A percentile compares a stretch with the other conserved stretches of the same genome.
These are phyloP conservation scores for Thaumatotibia leucotreta DNA, from an alignment of 1,140 invertebrate genomes.

Conservation along the genomic window DNA sequence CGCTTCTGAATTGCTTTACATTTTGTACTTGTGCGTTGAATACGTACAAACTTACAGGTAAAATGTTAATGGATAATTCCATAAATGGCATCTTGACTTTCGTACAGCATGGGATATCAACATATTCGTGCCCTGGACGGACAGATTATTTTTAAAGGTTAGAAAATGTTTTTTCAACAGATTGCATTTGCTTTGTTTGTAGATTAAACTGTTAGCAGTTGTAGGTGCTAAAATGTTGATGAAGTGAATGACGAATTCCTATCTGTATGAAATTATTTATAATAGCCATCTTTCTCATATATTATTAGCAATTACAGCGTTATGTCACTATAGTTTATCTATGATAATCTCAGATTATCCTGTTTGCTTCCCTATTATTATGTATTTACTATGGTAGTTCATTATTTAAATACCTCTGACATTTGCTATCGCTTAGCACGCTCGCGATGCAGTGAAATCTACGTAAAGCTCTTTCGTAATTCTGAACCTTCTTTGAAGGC, in stretches of 20 bases:
- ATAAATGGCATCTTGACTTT: conserved; percentile 15
- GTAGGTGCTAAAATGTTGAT: too few relatives aligned
- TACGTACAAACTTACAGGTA: conserved; percentile 45
- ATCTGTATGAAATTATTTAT: too few relatives aligned
- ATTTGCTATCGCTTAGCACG: conserved; percentile 24
- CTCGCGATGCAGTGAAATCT: not conserved
- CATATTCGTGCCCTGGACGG: not conserved
- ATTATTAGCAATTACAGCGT: not conserved
- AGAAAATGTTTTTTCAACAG: not conserved
- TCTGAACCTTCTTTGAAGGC: not conserved
- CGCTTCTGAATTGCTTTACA: conserved; percentile 41
- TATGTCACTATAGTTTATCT: conserved; percentile 26
- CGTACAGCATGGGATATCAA: not conserved
- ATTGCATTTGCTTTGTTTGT: not conserved
- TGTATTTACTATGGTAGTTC: conserved; percentile 23
- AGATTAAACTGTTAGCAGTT: too few relatives aligned
- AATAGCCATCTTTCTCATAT: too few relatives aligned
- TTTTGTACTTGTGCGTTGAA: conserved; percentile 37
- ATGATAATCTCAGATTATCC: conserved; percentile 28
- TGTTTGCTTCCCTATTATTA: conserved; percentile 15
- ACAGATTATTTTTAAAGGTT: not conserved
- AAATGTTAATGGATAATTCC: conserved; percentile 55
- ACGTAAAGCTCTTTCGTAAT: not conserved
- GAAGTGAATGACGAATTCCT: too few relatives aligned
- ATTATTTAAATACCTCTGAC: conserved; percentile 31